Conservation (phyloP, 2,797 vertebrate species). For the Micrastur ruficollis region DNA sequence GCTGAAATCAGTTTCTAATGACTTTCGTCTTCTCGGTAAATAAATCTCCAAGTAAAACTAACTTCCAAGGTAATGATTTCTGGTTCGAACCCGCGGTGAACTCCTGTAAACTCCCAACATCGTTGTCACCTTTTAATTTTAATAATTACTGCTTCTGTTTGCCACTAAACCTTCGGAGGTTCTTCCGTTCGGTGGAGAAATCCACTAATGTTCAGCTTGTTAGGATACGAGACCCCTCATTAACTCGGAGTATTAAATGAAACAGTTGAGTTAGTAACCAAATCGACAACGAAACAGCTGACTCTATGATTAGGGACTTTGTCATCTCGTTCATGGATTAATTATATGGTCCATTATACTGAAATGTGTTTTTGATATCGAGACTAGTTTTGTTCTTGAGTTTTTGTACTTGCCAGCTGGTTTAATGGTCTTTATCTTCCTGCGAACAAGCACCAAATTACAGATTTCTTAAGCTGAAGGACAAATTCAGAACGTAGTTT, state of each 20-base stretch:
- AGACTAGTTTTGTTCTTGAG: conserved; percentile 16
- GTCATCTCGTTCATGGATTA: conserved; percentile 71
- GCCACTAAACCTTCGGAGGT: not conserved
- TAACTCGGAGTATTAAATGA: conserved; percentile 73
- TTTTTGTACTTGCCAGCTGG: conserved; percentile 40
- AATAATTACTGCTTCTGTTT: not conserved
- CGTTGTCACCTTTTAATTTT: not conserved
- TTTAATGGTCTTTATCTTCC: not conserved
- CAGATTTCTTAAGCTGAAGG: not conserved
- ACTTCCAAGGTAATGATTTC: not conserved
- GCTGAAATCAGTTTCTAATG: not conserved
- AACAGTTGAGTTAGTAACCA: conserved; percentile 74
- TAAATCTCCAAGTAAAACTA: not conserved
- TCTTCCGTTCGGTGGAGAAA: not conserved
- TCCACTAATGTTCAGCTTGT: conserved; percentile 51
- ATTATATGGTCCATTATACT: conserved; percentile 75
- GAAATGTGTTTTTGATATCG: conserved; percentile 59
- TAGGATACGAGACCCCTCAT: conserved; percentile 69
- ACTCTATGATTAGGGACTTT: conserved; percentile 62
- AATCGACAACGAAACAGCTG: conserved; percentile 65
- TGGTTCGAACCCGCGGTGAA: not conserved
- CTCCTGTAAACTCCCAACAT: not conserved
- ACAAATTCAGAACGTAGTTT: not conserved
- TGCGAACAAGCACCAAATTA: not conserved
- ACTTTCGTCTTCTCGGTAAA: not conserved